A percentile compares a stretch with the other conserved stretches of the same genome.
Evolutionary conservation across 2,888 invertebrate genomes (phyloP).

Genomic region (Lithophane leautieri): DNA sequence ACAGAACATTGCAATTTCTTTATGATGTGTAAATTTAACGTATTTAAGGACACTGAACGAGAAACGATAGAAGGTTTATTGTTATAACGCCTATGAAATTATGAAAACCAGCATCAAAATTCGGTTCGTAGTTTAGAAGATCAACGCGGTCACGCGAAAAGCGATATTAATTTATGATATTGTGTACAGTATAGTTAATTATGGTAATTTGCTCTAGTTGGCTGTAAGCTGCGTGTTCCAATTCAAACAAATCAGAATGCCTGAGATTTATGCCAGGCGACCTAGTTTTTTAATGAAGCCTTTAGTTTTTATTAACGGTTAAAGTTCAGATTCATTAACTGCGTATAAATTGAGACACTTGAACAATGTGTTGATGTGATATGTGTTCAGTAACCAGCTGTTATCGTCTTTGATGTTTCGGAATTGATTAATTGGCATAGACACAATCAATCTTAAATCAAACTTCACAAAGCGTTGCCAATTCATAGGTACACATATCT

Average conservation of each 20-base stretch:
- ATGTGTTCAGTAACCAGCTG: not conserved
- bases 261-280: not conserved
- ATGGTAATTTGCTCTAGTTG: not conserved
- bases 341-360: not conserved
- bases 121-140: no score
- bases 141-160: not conserved
- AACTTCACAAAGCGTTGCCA: slow-evolving; percentile 8
- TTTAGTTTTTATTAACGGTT: not conserved
- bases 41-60: no score
- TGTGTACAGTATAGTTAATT: no score
- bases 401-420: slow-evolving; percentile 26
- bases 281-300: not conserved
- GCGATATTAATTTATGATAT: not conserved
- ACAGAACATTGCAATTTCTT: not conserved
- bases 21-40: no score
- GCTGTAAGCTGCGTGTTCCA: not conserved
- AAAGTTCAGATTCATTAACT: not conserved
- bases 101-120: not conserved
- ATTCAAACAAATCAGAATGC: not conserved
- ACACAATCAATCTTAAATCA: slow-evolving; percentile 6
- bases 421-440: slow-evolving; percentile 12
- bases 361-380: slow-evolving; percentile 20
- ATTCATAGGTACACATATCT: not conserved
- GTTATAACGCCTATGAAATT: no score
- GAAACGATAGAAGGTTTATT: no score